Evolutionary conservation across 2,113 vertebrate species (phyloP), one percentile per base, ranked within the genome.

Genomic region (Gadus chalcogrammus): DNA sequence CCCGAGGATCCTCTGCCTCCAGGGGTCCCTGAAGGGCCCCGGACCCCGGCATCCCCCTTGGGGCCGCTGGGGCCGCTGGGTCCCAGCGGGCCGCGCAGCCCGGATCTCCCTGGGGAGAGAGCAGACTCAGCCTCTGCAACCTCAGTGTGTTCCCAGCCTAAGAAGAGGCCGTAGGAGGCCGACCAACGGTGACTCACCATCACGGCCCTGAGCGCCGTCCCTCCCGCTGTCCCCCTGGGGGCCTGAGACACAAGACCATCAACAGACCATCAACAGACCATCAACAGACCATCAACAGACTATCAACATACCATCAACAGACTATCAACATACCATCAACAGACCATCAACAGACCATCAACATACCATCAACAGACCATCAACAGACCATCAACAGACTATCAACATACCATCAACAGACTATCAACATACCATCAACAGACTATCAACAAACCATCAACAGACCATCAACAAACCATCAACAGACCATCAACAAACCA

Each of bases 1-100:
- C 95, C 95, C 2, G 22, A 0, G 0, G 82, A 82, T 53, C 96
- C 96, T 88, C 89, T 94, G 12, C 73, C 76, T 62, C 95, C 94
- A 0, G 94, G 93, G 16, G 74, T 6, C 48, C 93, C 94, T 0
- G 84, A 79, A 0, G 95, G 91, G 70, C 94, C 95, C 71, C 70
- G 89, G 42, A 84, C 74, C 35, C 93, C 95, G 0, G 79, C 16
- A 0, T 94, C 94, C 9, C 95, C 95, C 64, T 91, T 94, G 69
- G 93, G 91, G 67, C 93, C 91, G 18, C 61, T 79, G 22, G 92
- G 90, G 67, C 93, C 91, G n/a, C 61, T 79, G 22, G 92, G 90
- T 66, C 93, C 92, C 35, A 90, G 90, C 59, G 87, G 76, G 67
- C 92, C 92, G 73, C 74, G 88, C 85, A 89, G 90, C 38, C 92